These are phyloP conservation scores for Laticauda colubrina DNA, from an alignment of 2,113 vertebrate species.

Conservation along the genomic window DNA sequence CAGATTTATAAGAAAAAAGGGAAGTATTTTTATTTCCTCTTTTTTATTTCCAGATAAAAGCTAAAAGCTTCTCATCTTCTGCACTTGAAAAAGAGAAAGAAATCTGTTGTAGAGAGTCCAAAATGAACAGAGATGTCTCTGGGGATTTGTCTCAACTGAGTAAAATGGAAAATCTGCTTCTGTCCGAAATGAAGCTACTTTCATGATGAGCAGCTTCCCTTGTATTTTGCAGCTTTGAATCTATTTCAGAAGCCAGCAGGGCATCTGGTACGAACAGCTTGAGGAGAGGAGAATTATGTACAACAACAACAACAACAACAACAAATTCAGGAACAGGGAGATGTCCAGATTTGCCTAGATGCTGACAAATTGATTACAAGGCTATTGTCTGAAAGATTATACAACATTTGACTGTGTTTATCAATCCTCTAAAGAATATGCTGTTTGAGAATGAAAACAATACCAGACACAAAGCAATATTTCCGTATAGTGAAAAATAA, in stretches of 20 bases:
- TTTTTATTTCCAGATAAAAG: not conserved
- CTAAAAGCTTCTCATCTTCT: slow-evolving; percentile 6
- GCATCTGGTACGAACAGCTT: not conserved
- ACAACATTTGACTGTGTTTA: not conserved
- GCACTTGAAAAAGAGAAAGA: not conserved
- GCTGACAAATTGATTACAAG: not conserved
- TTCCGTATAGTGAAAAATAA: not conserved
- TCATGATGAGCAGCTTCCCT: slow-evolving; percentile 10
- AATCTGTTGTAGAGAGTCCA: not conserved
- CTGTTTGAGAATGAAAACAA: not conserved
- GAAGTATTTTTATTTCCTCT: not conserved
- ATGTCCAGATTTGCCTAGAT: not conserved
- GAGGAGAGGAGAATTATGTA: not conserved
- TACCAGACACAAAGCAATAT: not conserved
- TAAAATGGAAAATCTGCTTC: slow-evolving; percentile 23
- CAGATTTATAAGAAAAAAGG: not conserved
- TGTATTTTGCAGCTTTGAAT: slow-evolving; percentile 1
- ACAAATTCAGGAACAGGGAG: not conserved
- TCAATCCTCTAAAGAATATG: not conserved
- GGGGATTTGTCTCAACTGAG: slow-evolving; percentile 12
- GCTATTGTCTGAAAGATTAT: not conserved
- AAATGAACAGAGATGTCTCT: not conserved
- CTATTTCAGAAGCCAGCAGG: slow-evolving; percentile 11
- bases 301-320: not conserved
- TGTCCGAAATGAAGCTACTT: not conserved